Conservation (phyloP, 1,140 invertebrate species). For the Leptinotarsa texana region DNA sequence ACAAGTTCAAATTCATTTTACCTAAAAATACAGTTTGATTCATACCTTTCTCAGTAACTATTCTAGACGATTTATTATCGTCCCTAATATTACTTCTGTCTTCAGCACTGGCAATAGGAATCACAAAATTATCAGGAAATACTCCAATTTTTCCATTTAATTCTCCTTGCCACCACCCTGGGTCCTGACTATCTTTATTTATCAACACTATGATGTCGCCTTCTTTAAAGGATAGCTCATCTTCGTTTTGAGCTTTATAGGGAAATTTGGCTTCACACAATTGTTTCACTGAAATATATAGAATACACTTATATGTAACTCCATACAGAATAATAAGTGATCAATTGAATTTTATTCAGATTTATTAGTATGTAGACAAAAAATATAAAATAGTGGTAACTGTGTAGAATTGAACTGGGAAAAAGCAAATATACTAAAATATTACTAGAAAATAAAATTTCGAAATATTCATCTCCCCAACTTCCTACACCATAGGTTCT, state of each 20-base stretch:
- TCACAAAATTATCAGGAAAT: conserved; percentile 97
- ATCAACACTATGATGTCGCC: conserved; percentile 89
- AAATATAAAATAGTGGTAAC: too few relatives aligned
- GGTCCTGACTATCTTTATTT: conserved; percentile 86
- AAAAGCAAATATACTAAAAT: too few relatives aligned
- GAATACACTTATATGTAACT: too few relatives aligned
- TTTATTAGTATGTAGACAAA: too few relatives aligned
- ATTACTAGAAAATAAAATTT: too few relatives aligned
- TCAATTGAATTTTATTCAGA: too few relatives aligned
- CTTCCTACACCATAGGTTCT: too few relatives aligned
- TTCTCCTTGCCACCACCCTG: conserved; percentile 97
- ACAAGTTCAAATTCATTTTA: too few relatives aligned
- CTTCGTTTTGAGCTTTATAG: conserved; percentile 89
- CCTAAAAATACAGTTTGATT: too few relatives aligned
- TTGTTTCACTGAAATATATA: conserved; percentile 45
- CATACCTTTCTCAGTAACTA: conserved; percentile 22
- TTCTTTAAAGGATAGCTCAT: conserved; percentile 87
- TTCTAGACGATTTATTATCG: conserved; percentile 29
- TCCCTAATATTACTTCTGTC: conserved; percentile 31
- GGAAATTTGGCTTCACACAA: conserved; percentile 85
- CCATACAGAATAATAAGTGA: too few relatives aligned
- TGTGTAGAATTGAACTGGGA: too few relatives aligned
- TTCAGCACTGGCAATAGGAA: conserved; percentile 55
- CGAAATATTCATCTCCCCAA: too few relatives aligned
- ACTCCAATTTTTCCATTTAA: conserved; percentile 84